Percentiles rank a stretch among this genome's conserved stretches.
Conservation (phyloP, 2,113 vertebrate species). For the Onychorhynchus coronatus region DNA sequence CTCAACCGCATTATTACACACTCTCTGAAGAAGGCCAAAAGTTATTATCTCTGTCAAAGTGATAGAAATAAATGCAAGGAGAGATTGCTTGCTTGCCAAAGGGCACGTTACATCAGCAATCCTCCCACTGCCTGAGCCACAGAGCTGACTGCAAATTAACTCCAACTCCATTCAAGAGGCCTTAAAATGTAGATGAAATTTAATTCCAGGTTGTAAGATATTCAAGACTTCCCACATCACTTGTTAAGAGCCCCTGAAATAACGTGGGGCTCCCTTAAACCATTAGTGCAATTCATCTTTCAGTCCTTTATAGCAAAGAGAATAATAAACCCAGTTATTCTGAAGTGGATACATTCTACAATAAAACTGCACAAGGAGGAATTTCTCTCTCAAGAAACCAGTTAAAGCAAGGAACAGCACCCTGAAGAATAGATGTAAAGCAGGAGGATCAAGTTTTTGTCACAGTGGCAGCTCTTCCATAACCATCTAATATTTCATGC, state of each 20-base stretch:
- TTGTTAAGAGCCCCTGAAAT: not conserved
- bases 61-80: not conserved
- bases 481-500: not conserved
- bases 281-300: not conserved
- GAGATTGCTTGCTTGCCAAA: not conserved
- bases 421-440: not conserved
- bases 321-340: not conserved
- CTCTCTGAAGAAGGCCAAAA: not conserved
- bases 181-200: not conserved
- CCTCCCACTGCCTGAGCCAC: not conserved
- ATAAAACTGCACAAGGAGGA: not conserved
- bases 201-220: not conserved
- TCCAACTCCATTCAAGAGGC: not conserved
- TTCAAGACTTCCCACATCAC: slow-evolving; percentile 14
- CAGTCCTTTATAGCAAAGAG: not conserved
- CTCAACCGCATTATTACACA: not conserved
- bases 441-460: not conserved
- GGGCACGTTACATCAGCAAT: not conserved
- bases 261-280: not conserved
- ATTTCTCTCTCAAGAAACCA: not conserved
- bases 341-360: not conserved
- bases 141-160: not conserved
- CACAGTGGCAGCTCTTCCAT: not conserved
- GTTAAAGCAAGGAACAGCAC: not conserved
- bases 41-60: not conserved